Percentiles rank a stretch among this genome's conserved stretches.
Conservation (phyloP, 2,113 vertebrate species). For the Stegostoma tigrinum region DNA sequence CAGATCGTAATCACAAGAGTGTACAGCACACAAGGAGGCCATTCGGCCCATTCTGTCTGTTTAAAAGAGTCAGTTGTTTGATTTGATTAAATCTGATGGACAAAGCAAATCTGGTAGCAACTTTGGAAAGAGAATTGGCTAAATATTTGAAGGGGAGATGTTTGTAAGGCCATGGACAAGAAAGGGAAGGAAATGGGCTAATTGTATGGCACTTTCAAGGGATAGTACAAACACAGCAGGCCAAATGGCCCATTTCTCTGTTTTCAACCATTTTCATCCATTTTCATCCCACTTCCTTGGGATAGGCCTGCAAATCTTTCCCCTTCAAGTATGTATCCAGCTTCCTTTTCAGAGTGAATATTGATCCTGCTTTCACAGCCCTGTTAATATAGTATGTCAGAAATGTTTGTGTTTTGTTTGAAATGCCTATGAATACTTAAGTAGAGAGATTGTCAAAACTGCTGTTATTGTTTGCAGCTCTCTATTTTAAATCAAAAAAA, state of each 20-base stretch:
- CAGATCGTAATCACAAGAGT: not conserved
- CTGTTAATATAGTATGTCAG: not conserved
- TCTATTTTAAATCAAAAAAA: not conserved
- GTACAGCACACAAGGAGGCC: not conserved
- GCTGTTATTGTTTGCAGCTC: not conserved
- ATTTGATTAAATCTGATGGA: too few species aligned
- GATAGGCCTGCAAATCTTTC: not conserved
- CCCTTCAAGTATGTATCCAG: not conserved
- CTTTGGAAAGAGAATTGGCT: too few species aligned
- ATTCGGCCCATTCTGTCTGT: not conserved
- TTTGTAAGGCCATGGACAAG: too few species aligned
- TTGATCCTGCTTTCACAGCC: not conserved
- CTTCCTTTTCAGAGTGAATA: not conserved
- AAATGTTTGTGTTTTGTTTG: not conserved
- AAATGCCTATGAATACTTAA: not conserved
- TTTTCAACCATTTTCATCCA: too few species aligned
- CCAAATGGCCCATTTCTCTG: too few species aligned
- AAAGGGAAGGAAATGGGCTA: too few species aligned
- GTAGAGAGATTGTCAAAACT: not conserved
- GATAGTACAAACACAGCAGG: too few species aligned
- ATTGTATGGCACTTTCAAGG: too few species aligned
- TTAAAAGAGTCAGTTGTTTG: too few species aligned
- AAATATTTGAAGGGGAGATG: too few species aligned
- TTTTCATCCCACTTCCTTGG: too few species aligned
- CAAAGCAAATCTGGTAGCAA: too few species aligned